Percentiles rank a stretch among this genome's conserved stretches.
Evolutionary conservation across 1,140 invertebrate genomes (phyloP).

Genomic region (Atta texana): DNA sequence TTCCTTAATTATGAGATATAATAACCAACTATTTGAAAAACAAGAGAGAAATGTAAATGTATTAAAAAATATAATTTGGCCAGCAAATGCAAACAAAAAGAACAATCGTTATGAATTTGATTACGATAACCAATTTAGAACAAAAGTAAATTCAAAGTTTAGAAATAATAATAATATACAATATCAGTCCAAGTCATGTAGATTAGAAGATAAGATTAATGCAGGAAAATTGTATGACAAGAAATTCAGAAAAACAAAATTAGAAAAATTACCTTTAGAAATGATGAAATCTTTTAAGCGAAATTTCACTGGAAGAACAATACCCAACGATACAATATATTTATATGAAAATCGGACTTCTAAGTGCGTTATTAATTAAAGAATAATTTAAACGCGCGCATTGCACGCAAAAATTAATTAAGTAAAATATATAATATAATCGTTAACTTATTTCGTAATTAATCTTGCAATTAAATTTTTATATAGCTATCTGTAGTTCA

Average conservation of each 20-base stretch:
- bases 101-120: slow-evolving; percentile 4
- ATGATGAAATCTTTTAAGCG: not conserved
- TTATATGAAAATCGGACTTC: slow-evolving; percentile 65
- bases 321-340: slow-evolving; percentile 45
- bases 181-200: slow-evolving; percentile 2
- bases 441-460: not conserved
- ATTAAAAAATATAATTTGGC: slow-evolving; percentile 16
- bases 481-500: not conserved
- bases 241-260: not conserved
- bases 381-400: not conserved
- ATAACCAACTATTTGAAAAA: not conserved
- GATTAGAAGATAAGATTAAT: not conserved
- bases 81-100: not conserved
- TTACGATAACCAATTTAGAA: slow-evolving; percentile 3
- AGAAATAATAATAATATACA: not conserved
- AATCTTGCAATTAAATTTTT: not conserved
- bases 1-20: slow-evolving; percentile 10
- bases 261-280: not conserved
- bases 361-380: slow-evolving; percentile 70
- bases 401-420: not conserved
- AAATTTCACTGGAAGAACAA: slow-evolving; percentile 5
- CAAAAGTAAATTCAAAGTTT: not conserved
- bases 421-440: slow-evolving; percentile 1
- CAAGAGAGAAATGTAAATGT: not conserved
- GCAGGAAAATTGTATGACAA: not conserved